Conservation (phyloP, 2,888 invertebrate species). For the Polymixis lichenea region DNA sequence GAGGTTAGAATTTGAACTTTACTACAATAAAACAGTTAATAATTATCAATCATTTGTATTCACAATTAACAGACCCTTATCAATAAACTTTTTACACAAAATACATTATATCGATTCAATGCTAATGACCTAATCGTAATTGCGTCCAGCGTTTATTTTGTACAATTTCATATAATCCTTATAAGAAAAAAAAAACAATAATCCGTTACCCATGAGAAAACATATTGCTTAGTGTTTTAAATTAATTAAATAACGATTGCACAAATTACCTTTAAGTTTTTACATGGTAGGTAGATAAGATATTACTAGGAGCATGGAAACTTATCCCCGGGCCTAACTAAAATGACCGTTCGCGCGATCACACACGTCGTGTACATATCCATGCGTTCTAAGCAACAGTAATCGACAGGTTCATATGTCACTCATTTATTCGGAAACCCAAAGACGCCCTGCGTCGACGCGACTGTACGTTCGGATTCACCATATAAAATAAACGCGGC, state of each 20-base stretch:
- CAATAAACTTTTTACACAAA: constrained; percentile 72
- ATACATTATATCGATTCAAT: constrained; percentile 63
- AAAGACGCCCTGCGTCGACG: neutral
- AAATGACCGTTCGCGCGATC: neutral
- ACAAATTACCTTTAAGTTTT: neutral
- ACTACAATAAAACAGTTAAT: constrained; percentile 31
- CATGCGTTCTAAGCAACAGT: neutral
- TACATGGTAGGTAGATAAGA: neutral
- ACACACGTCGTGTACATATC: neutral
- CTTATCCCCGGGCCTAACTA: neutral
- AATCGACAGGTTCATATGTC: neutral
- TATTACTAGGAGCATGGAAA: constrained; percentile 5
- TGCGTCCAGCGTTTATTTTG: constrained; percentile 52
- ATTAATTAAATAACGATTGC: constrained; percentile 13
- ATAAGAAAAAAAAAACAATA: constrained; percentile 13
- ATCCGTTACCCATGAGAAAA: constrained; percentile 31
- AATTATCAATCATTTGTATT: constrained; percentile 69
- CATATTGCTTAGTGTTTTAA: constrained; percentile 20
- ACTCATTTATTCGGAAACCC: neutral
- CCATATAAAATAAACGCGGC: neutral
- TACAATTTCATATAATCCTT: constrained; percentile 50
- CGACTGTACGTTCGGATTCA: neutral
- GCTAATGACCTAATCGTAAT: constrained; percentile 28
- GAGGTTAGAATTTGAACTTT: neutral
- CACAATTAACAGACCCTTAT: constrained; percentile 72